Evolutionary conservation across 2,797 vertebrate genomes (phyloP).

Genomic region (Sciurus vulgaris): DNA sequence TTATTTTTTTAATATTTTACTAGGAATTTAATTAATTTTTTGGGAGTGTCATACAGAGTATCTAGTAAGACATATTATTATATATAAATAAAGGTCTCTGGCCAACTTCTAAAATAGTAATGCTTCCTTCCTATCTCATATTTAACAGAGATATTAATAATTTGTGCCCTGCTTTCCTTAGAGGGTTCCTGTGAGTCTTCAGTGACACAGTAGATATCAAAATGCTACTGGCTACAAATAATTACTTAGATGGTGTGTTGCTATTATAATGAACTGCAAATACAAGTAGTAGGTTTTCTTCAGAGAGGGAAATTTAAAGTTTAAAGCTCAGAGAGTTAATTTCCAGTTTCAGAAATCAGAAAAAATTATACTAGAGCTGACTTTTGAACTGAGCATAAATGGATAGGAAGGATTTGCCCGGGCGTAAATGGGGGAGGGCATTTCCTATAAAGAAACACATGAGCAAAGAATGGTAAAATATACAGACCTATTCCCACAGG

Average conservation of each 20-base stretch:
- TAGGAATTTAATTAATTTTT: slow-evolving; percentile 35
- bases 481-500: background rate
- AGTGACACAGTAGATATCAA: slow-evolving; percentile 24
- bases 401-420: background rate
- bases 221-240: background rate
- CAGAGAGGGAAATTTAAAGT: background rate
- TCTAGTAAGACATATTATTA: background rate
- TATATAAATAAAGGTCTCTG: slow-evolving; percentile 28
- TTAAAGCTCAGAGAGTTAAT: slow-evolving; percentile 31
- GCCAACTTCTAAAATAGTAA: slow-evolving; percentile 22
- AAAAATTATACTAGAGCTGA: background rate
- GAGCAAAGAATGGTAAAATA: background rate
- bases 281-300: background rate
- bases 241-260: background rate
- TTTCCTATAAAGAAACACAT: slow-evolving; percentile 27
- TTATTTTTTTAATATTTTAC: slow-evolving; percentile 37
- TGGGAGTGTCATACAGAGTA: background rate
- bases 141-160: slow-evolving; percentile 56
- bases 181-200: background rate
- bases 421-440: background rate
- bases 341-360: slow-evolving; percentile 19
- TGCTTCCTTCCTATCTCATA: slow-evolving; percentile 25
- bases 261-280: background rate
- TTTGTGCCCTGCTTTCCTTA: background rate
- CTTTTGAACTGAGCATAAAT: slow-evolving; percentile 24